Conservation (phyloP, 2,113 vertebrate genomes). For the Erpornis zantholeuca region DNA sequence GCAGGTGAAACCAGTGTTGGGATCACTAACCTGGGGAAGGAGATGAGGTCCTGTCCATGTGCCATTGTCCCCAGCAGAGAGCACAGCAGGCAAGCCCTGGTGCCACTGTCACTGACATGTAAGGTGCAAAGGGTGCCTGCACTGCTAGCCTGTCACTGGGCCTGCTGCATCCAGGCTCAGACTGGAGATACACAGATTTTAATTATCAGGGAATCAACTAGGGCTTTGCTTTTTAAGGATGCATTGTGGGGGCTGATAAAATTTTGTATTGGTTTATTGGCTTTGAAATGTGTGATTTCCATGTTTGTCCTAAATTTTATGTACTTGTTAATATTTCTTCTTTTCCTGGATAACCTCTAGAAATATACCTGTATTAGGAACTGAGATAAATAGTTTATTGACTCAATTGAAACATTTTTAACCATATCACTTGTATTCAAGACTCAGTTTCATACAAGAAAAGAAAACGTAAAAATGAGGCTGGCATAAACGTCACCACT, state of each 20-base stretch:
- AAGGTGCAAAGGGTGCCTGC: neutral
- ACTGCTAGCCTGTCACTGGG: neutral
- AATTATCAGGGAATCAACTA: neutral
- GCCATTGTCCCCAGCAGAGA: neutral
- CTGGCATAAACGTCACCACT: neutral
- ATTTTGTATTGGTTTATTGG: neutral
- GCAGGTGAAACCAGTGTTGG: neutral
- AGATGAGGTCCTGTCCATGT: neutral
- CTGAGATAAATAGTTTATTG: neutral
- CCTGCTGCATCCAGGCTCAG: neutral
- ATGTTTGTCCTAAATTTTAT: neutral
- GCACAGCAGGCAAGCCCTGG: rapidly evolving
- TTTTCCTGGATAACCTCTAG: neutral
- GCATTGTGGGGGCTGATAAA: neutral
- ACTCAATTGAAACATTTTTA: neutral
- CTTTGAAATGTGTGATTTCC: neutral
- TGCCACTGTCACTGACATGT: neutral
- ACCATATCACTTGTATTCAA: neutral
- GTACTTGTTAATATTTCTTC: neutral
- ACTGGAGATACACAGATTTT: neutral
- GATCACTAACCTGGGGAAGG: neutral
- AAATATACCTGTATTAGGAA: neutral
- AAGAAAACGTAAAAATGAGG: neutral
- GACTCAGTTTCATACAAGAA: neutral
- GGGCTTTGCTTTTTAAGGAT: neutral